Evolutionary conservation across 37 sponge, comb jelly and placozoan species (phyloP), one percentile per base, ranked within the genome.

Genomic region (Haliclona indistincta): DNA sequence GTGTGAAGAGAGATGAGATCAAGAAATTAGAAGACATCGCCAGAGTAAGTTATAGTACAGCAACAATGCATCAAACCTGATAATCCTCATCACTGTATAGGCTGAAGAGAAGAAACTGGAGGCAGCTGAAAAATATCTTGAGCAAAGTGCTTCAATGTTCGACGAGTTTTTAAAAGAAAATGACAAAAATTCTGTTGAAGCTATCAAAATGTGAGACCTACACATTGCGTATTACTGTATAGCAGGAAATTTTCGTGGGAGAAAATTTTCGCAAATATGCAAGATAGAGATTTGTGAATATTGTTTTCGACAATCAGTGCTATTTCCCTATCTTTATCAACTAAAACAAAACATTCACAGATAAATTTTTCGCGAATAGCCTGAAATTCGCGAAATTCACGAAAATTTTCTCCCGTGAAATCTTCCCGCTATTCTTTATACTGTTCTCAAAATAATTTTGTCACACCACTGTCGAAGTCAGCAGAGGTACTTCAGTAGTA

Each of bases 111-210:
- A 72, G 75, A 92, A 96, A 70, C 70, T 96, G 0, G 84, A 87
- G 34, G 78, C 91, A 38, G 93, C 97, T n/a, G 97, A 96, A 70
- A 79, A 86, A 79, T 89, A 89, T 51, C 51, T 96, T 34, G 94
- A 96, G 63, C 88, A 92, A 61, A 93, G 91, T 92, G 97, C 97
- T 29, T 75, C 77, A 28, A 83, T 96, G 94, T 96, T 96, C 83
- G 97, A 96, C 56, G 97, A 92, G 49, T 96, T 96, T 39, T 78
- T 96, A 61, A 96, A 96, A 70, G 94, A 96, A 65, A 96, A 92
- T 55, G 94, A 96, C 55, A 96, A 92, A 55, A 89, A 92, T 74
- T 93, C 97, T 15, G 93, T 92, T 36, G 97, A 96, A 41, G 97
- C 97, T 13, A 92, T 96, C 69, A 96, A 92, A 81, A 73, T 67